Base-by-base conservation (phyloP, 1,140 invertebrate species). In the Drosophila willistoni region DNA sequence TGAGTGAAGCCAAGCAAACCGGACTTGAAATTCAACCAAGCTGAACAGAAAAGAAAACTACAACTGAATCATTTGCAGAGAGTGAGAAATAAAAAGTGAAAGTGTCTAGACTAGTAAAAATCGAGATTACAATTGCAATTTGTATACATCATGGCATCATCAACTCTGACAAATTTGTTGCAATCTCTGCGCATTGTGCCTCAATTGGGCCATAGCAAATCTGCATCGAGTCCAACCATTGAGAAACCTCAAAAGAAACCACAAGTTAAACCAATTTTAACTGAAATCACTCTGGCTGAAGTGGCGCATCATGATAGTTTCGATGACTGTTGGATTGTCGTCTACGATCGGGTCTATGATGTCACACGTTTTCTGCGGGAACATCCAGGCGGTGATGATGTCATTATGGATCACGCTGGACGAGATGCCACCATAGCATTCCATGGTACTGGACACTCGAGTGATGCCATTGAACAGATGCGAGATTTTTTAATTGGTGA, bases 311-410 rank as follows among this genome's bases (percentile, higher is more conserved):
- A 96, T 70, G 95, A 96, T 79, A 93, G 93, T 1, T 77, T 84
- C 3, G 90, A 93, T 4, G 94, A 95, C 81, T 96, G 95, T 79
- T 96, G 95, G 95, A 91, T 96, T 22, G 93, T 96, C 3, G 94
- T 97, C 57, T 95, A 95, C 86, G 95, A 96, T 91, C 94, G 95
- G 34, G 95, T 97, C 6, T 96, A 96, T 87, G 94, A 96, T 71
- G 94, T 96, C 25, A 96, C 96, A 1, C 93, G 94, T 4, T 96
- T 96, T 77, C 79, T 96, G n/a, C 92, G 94, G 68, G 93, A 94
- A 93, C 97, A 98, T 93, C 97, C 97, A 0, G 97, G 97, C 33
- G 97, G 97, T 3, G 93, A 94, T 2, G 97, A 98, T 29, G 94
- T 98, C 1, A 94, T 98, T 41, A 81, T 97, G 71, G 97, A 98